Base-by-base conservation (phyloP, 1,140 invertebrate genomes). In the Monochamus saltuarius region DNA sequence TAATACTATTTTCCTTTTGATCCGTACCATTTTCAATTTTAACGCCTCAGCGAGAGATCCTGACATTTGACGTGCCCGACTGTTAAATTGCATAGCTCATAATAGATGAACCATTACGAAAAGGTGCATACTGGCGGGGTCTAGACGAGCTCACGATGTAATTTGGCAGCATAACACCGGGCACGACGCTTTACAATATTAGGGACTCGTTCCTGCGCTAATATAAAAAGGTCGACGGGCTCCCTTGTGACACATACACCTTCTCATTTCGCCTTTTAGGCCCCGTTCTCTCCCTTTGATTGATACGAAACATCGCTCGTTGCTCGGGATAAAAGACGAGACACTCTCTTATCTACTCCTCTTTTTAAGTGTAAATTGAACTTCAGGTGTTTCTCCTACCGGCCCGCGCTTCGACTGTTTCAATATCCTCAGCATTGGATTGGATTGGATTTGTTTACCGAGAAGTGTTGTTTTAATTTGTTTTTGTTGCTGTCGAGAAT, bases 361-460 rank as follows among this genome's bases (percentile, higher is more conserved):
- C 61, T 58, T 67, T 67, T 67, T 69, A 67, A 67, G 68, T 67
- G 65, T 62, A 65, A 69, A 69, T 69, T 69, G 68, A 69, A 69
- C 65, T 67, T 60, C 60, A 69, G 56, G 65, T 67, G 61, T 64
- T 64, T 65, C 58, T 62, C 67, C 64, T 58, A 58, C 58, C 50
- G 17, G 17, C 45, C 50, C 51, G 7, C 39, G 39, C 58, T 53
- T 16, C 19, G 49, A 49, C 52, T 53, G 50, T 54, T 60, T 52
- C 37, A 54, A 60, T 54, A 34, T 60, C 51, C 46, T 59, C 36
- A 58, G 37, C 49, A 13, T 10, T 13, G 51, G 43, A 59, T 59
- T 49, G 42, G 47, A 51, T 52, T 51, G 51, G 46, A 59, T 49
- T 59, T 59, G 57, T 59, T 17, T 42, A 59, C 36, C 38, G 13